Evolutionary conservation across 2,888 invertebrate species (phyloP), one percentile per base, ranked within the genome.

Genomic region (Chrysina gloriosa): DNA sequence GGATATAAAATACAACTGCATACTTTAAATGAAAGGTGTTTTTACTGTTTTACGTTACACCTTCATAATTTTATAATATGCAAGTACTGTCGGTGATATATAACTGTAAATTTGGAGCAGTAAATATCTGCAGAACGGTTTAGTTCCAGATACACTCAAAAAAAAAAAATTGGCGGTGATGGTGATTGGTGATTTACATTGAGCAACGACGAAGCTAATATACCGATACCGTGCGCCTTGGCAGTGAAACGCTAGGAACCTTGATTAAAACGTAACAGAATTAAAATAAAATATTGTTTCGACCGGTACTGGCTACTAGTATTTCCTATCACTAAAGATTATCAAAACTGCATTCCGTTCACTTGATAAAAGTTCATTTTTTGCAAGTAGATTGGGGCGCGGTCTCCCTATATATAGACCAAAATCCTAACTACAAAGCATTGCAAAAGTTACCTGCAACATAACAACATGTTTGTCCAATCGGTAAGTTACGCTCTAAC

Each of bases 401-500:
- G 81, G 81, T 78, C 61, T 63, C 56, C 50, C 71, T 79, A 80
- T 81, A 81, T 77, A 81, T 79, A 77, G 66, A 73, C 71, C 67
- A 75, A 70, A 76, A 76, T 74, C 77, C 79, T 76, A 73, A 76
- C 77, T 75, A 73, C 72, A 76, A 75, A 71, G 72, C 77, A 79
- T 74, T 77, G 75, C 78, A 74, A 77, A 76, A 73, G 76, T 75
- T 73, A 77, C 75, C 76, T 74, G 71, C 74, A 74, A 70, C 75
- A 72, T 73, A 75, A 74, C 80, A 80, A 80, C 81, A 81, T 81
- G 81, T 81, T 81, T 74, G 80, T 81, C 79, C 80, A 81, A 81
- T 80, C 81, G 81, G 81, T 81, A 80, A 81, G 81, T 80, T 63
- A n/a, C n/a, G n/a, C n/a, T n/a, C n/a, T n/a, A n/a, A n/a, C n/a